Percentiles rank a stretch among this genome's conserved stretches.
Conservation (phyloP, 2,113 vertebrate genomes). For the Leiothrix lutea region DNA sequence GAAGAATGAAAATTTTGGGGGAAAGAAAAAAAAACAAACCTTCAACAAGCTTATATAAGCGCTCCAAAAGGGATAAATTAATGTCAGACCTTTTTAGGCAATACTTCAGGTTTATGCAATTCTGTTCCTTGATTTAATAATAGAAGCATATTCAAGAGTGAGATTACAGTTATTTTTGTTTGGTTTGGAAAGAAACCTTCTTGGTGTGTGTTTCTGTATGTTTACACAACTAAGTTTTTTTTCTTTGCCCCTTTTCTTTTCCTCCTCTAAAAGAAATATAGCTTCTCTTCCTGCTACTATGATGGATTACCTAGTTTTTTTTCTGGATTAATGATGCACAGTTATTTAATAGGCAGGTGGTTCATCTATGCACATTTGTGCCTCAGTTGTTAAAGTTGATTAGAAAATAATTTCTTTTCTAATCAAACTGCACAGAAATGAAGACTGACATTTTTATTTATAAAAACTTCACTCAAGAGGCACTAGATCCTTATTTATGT, state of each 20-base stretch:
- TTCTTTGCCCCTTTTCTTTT: neutral
- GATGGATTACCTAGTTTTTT: neutral
- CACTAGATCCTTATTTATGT: neutral
- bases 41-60: neutral
- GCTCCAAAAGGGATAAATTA: neutral
- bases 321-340: neutral
- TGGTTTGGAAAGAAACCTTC: neutral
- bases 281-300: neutral
- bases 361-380: neutral
- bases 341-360: neutral
- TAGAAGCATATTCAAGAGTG: neutral
- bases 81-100: neutral
- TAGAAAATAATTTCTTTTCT: neutral
- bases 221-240: neutral
- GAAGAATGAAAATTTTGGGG: neutral
- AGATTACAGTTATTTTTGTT: neutral
- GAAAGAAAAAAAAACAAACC: too few species aligned
- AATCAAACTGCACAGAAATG: neutral
- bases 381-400: neutral
- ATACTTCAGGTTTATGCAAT: neutral
- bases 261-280: neutral
- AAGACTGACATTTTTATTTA: neutral
- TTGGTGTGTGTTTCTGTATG: neutral
- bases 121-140: neutral
- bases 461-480: neutral